phyloP scores from a whole-genome alignment of 30 jellyfish, hydroid and myxozoan genomes.

The Chrysaora quinquecirrha region DNA sequence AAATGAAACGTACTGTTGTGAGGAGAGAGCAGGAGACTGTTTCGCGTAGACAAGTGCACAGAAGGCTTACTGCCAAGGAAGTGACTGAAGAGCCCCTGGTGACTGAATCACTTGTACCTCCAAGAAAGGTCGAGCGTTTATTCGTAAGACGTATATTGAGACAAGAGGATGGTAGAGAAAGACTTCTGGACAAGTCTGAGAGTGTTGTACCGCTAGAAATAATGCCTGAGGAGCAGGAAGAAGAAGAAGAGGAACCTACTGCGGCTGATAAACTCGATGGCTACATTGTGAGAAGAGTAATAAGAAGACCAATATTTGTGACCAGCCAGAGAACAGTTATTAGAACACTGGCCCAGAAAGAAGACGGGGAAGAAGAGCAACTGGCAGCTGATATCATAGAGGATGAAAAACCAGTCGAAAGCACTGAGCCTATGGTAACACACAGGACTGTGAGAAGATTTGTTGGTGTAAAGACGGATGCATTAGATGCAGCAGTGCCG shows the following conservation, averaged over 20 bases:
- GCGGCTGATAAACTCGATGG: neutral
- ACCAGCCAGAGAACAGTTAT: neutral
- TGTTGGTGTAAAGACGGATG: constrained; percentile 35
- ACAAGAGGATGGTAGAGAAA: too few relatives aligned
- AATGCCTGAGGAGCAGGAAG: neutral
- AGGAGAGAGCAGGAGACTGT: too few relatives aligned
- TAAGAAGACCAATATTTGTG: neutral
- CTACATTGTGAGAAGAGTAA: neutral
- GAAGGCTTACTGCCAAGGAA: too few relatives aligned
- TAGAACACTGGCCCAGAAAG: neutral
- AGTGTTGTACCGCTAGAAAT: neutral
- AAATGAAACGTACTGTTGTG: too few relatives aligned
- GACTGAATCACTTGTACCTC: too few relatives aligned
- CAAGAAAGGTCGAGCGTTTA: too few relatives aligned
- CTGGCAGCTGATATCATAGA: constrained; percentile 50
- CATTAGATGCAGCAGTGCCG: constrained; percentile 56
- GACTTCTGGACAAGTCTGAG: neutral
- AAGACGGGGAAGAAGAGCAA: constrained; percentile 53
- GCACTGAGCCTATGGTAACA: neutral
- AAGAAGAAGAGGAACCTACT: neutral
- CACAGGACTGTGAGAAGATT: constrained; percentile 72
- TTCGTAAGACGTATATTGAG: too few relatives aligned
- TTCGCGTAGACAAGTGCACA: too few relatives aligned
- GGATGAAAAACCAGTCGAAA: constrained; percentile 38
- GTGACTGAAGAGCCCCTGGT: too few relatives aligned